phyloP scores from a whole-genome alignment of 1,140 invertebrate genomes.

The Drosophila santomea region DNA sequence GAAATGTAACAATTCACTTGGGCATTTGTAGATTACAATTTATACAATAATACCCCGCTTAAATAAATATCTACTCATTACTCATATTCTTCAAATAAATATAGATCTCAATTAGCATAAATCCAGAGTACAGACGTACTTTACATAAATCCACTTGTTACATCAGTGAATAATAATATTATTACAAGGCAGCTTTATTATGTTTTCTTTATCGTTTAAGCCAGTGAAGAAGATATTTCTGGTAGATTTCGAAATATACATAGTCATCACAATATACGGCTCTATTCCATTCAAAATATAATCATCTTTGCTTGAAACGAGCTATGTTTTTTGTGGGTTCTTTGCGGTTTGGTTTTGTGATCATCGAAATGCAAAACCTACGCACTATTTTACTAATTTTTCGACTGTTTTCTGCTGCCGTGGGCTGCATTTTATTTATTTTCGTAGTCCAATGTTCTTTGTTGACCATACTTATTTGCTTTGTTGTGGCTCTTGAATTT shows the following conservation, averaged over 20 bases:
- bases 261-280: conserved; percentile 7
- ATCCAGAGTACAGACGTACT: not conserved
- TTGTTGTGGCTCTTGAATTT: conserved; percentile 62
- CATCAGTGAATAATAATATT: conserved; percentile 11
- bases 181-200: not conserved
- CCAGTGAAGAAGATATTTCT: conserved; percentile 15
- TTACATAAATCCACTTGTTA: not conserved
- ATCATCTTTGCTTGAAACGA: conserved; percentile 37
- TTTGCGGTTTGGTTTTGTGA: conserved; percentile 49
- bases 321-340: conserved; percentile 21
- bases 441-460: conserved; percentile 80
- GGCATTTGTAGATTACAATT: not conserved
- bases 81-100: not conserved
- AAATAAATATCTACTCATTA: too few relatives aligned
- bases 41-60: too few relatives aligned
- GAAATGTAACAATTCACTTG: conserved; percentile 18
- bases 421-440: conserved; percentile 76
- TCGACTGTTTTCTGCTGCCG: conserved; percentile 37
- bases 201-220: conserved; percentile 13
- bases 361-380: conserved; percentile 77
- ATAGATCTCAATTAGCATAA: not conserved
- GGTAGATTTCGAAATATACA: conserved; percentile 7
- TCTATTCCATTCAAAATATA: conserved; percentile 15
- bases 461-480: conserved; percentile 57
- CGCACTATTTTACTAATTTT: conserved; percentile 49